Evolutionary conservation across 2,888 invertebrate genomes (phyloP), one percentile per base, ranked within the genome.

Genomic region (Toxonevra muliebris): DNA sequence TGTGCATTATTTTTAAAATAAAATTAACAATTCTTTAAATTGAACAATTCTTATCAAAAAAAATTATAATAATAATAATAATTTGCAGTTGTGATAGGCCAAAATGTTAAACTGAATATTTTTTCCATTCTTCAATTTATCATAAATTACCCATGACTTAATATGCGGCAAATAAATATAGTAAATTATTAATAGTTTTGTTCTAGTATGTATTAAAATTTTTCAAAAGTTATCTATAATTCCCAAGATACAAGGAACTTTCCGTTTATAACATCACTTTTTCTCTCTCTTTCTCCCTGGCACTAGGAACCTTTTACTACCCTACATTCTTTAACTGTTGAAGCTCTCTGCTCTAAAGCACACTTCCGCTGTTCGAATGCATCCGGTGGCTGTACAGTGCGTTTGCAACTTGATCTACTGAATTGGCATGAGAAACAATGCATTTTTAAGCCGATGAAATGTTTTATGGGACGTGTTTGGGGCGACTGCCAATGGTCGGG

Each of bases 401-500:
- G 88, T 59, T 85, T 89, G 11, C 88, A 87, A 1, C 81, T 88
- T 15, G 84, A 87, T 1, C 75, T 87, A 30, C 80, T 89, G 11
- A 87, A 87, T 54, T 88, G 87, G 77, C 89, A 89, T 73, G 84
- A 85, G 64, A 80, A 84, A 65, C 82, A 83, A 65, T 85, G 85
- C 76, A 75, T 81, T 66, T 85, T 79, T 71, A 83, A 84, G 71
- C 80, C 82, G 30, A 82, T 84, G 82, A 82, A 82, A 71, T 85
- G 85, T 69, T 85, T 85, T 59, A 85, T 85, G 84, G 85, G 85
- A 0, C 84, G 83, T 53, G 82, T 85, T 4, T 85, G 84, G 84
- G 81, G 89, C 65, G 87, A 87, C 42, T 89, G 89, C 75, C 79
- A 81, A 55, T 89, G 89, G 89, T 86, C 87, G 75, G 89, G 89